These are phyloP conservation scores for Sardinella longiceps DNA, from an alignment of 2,797 vertebrate genomes.

Conservation along the genomic window DNA sequence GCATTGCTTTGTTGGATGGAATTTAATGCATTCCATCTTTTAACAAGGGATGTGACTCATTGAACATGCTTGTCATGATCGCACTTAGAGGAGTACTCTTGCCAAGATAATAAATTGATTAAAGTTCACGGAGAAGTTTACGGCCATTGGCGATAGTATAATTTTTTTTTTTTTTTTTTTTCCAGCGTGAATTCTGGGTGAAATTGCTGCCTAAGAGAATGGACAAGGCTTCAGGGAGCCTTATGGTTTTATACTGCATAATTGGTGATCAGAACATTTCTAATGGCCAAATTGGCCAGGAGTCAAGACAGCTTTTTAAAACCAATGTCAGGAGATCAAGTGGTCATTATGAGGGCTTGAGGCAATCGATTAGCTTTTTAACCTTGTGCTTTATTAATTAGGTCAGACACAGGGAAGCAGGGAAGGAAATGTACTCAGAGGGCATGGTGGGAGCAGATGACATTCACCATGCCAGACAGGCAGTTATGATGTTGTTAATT, in stretches of 20 bases:
- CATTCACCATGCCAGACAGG: background rate
- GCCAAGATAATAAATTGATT: conserved; percentile 10
- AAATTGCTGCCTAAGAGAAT: conserved; percentile 45
- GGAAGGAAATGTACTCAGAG: conserved; percentile 26
- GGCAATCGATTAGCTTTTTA: conserved; percentile 33
- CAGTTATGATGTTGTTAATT: background rate
- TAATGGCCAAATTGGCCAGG: conserved; percentile 35
- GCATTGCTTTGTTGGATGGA: background rate
- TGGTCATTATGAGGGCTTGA: conserved; percentile 28
- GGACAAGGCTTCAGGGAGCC: background rate
- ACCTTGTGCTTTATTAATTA: conserved; percentile 41
- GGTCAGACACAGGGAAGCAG: conserved; percentile 31
- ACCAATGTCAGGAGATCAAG: conserved; percentile 29
- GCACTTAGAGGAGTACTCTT: background rate
- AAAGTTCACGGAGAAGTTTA: conserved; percentile 17
- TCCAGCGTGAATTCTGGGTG: conserved; percentile 42
- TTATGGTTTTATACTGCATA: conserved; percentile 43
- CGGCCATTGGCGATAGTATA: background rate
- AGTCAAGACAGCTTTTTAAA: conserved; percentile 39
- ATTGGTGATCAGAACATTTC: conserved; percentile 39
- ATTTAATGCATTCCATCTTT: background rate
- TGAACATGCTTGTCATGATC: conserved; percentile 9
- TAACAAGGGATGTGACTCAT: background rate
- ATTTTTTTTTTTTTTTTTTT: conserved; percentile 46
- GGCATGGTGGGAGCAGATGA: background rate